Base-by-base conservation (phyloP, 2,888 invertebrate species). In the Eupithecia abbreviata region DNA sequence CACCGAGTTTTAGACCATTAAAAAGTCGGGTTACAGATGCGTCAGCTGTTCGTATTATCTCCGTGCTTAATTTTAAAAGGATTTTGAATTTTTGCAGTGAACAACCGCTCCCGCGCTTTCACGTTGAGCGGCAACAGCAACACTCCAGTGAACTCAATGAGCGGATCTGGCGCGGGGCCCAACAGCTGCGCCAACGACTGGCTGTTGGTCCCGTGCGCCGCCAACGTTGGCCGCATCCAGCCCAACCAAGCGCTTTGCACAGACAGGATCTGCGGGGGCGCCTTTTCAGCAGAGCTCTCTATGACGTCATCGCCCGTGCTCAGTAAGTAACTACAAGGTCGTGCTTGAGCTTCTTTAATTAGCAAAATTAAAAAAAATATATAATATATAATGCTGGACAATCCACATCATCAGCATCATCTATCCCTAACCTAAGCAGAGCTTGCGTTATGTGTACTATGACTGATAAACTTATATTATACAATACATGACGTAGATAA, bases 181-280 rank as follows among this genome's bases (percentile, higher is more conserved):
- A 96, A 96, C 85, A 96, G 96, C 65, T 98, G 98, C 85, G 96
- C 96, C 77, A 96, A 96, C 71, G 98, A 98, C 89, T 98, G 98
- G 97, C 90, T 98, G 5, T 92, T 97, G 76, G 96, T 98, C 67
- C 98, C 98, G 0, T 98, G 98, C 87, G 97, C 97, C 0, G 94
- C 96, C 42, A 97, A 97, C 85, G 96, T 96, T 41, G 97, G 97
- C 3, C 91, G 96, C 76, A 86, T 92, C 47, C 95, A 95, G 55
- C 96, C 96, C 0, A 95, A 95, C 69, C 95, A 96, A 62, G 95
- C 94, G 5, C 83, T 96, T 0, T 98, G 97, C 84, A 97, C 97
- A 3, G 98, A 98, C 90, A 95, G 98, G 74, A 96, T 98, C 58
- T 98, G 98, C 84, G 98, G 98, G 0, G 98, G 98, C 4, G 97